Conservation (phyloP, 2,888 invertebrate genomes). For the Caenorhabditis sp. region DNA sequence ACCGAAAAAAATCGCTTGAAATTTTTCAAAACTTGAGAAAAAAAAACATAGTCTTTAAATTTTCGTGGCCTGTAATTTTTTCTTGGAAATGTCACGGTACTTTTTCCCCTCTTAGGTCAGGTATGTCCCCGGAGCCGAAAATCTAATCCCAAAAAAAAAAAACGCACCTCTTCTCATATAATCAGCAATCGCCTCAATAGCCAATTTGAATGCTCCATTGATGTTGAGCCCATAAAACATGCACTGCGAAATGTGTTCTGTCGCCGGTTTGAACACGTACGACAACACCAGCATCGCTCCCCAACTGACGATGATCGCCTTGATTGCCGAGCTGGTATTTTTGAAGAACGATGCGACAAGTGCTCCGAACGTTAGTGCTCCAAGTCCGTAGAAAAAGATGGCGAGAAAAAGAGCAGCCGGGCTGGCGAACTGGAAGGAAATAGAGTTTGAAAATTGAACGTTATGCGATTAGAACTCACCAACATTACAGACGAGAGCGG, state of each 20-base stretch:
- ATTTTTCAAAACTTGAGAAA: no score
- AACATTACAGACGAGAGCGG: slow-evolving; percentile 24
- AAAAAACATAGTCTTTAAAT: no score
- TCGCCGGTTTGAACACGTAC: slow-evolving; percentile 25
- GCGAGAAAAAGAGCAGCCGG: slow-evolving; percentile 36
- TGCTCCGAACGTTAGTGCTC: slow-evolving; percentile 44
- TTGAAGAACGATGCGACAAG: slow-evolving; percentile 45
- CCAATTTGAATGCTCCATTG: slow-evolving; percentile 35
- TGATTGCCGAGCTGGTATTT: slow-evolving; percentile 46
- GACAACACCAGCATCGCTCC: slow-evolving; percentile 23
- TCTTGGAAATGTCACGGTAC: no score
- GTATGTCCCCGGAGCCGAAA: no score
- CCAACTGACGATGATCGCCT: slow-evolving; percentile 42
- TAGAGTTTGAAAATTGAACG: no score
- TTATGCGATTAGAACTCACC: slow-evolving; percentile 2
- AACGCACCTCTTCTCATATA: slow-evolving; percentile 52
- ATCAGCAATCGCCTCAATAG: slow-evolving; percentile 46
- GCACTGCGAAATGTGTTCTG: slow-evolving; percentile 33
- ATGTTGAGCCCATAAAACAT: slow-evolving; percentile 33
- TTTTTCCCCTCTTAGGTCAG: no score
- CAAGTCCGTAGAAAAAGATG: slow-evolving; percentile 49
- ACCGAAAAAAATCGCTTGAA: no score
- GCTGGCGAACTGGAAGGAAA: slow-evolving; percentile 33
- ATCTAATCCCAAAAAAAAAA: no score
- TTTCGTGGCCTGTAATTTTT: no score